Evolutionary conservation across 2,113 vertebrate species (phyloP), one percentile per base, ranked within the genome.

Genomic region (Psittacus erithacus): DNA sequence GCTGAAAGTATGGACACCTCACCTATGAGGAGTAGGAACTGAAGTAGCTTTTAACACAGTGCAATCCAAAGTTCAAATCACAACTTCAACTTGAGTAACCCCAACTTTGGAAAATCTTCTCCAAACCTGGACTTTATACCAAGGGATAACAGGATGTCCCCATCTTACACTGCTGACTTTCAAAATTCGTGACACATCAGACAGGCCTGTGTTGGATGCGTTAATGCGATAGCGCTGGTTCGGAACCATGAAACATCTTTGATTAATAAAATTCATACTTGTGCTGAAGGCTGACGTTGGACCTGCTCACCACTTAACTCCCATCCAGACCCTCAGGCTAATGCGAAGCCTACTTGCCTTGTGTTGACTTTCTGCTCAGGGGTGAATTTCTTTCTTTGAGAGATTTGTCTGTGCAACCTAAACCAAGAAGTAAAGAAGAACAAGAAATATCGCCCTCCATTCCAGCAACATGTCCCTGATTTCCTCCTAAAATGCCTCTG

Each of bases 401-500:
- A 82, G n/a, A 93, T 75, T 19, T 70, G 64, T 41, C 70, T 68
- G 35, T 86, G 63, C 38, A 79, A 68, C 71, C 38, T 27, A 91
- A 87, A 64, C 33, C 75, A 86, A 85, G 76, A 84, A 10, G 4
- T 7, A 63, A 76, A 87, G 64, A 79, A n/a, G 41, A 92, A 96
- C 76, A 76, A 90, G 86, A 91, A 95, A 68, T 79, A 85, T 77
- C 80, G 86, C 53, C 25, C 28, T 88, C 29, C 78, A 60, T 89
- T 93, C 92, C 85, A 33, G 1, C 74, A 91, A 60, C 55, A 50
- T 63, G 35, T 75, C 50, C 80, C 24, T 0, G 0, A 65, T 82
- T 96, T 95, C 88, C 91, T 96, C 63, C 59, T 90, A 78, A 95
- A 90, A 95, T 74, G 7, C 87, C 79, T 88, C 82, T 87, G 77